Base-by-base conservation (phyloP, 2,797 vertebrate species). In the Triplophysa yarkandensis region DNA sequence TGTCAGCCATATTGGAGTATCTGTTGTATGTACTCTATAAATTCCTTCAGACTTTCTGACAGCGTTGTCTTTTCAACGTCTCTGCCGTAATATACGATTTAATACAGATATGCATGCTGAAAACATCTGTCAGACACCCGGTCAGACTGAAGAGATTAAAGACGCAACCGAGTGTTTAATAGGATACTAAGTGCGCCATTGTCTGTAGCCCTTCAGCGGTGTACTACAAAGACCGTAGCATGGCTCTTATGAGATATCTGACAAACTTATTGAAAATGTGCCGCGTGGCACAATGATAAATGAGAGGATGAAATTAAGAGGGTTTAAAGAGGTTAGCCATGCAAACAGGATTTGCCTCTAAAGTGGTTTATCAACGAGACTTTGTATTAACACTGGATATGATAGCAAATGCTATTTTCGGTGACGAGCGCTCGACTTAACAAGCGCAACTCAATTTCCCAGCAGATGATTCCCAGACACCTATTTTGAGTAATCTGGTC, bases 361-460 rank as follows among this genome's bases (percentile, higher is more conserved):
- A 82, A 80, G 68, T 73, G 78, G 75, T 84, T 82, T 81, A 80
- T 82, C 81, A 84, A 72, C 62, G 72, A 79, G 71, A 68, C 76
- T 77, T 82, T 83, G 62, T 78, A 81, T 79, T 80, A 83, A 78
- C 80, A 34, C 68, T 52, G 65, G 73, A 71, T 79, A 78, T 78
- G 77, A 83, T 82, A 78, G 85, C 80, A 82, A 86, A 88, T 86
- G 82, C 70, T 84, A 83, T 88, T 85, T 81, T 71, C 77, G 74
- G 74, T 81, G 83, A 89, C 86, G 79, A 83, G 77, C 86, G 78
- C 86, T 88, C 83, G 83, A 88, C 88, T 86, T 85, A 89, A 88
- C 84, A 87, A 88, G 86, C 85, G 14, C 85, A 91, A 90, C 86
- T 88, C 88, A 88, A 89, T 89, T 90, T 85, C 83, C 78, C 54